Percentiles rank a stretch among this genome's conserved stretches.
Evolutionary conservation across 1,140 invertebrate genomes (phyloP).

Genomic region (Chlorops oryzae): DNA sequence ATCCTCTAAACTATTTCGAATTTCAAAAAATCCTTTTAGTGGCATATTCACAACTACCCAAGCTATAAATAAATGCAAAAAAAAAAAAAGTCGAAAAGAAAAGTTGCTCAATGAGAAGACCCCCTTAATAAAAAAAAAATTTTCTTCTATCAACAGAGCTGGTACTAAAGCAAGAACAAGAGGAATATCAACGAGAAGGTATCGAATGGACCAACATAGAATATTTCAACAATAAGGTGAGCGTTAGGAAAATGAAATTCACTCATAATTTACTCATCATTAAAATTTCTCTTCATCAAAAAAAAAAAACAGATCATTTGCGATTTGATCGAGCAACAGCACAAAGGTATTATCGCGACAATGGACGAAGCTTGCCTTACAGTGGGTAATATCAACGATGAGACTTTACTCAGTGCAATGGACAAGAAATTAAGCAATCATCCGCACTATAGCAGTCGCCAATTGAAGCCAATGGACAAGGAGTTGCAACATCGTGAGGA

Average conservation of each 20-base stretch:
- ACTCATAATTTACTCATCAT: not conserved
- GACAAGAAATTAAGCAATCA: conserved; percentile 81
- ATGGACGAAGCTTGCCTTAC: conserved; percentile 93
- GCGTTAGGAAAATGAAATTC: not conserved
- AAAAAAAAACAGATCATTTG: conserved; percentile 64
- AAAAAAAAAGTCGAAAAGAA: no score
- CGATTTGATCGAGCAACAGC: conserved; percentile 83
- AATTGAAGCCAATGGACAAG: conserved; percentile 75
- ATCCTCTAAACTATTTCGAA: no score
- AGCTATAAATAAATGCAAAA: no score
- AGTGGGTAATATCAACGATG: conserved; percentile 87
- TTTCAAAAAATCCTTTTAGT: no score
- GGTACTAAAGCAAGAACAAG: conserved; percentile 92
- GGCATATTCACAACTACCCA: no score
- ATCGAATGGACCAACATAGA: conserved; percentile 87
- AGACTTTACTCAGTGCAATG: conserved; percentile 88
- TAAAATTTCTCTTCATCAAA: not conserved
- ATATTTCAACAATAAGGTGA: conserved; percentile 83
- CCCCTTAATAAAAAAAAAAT: no score
- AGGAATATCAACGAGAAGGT: conserved; percentile 88
- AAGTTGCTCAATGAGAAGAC: no score
- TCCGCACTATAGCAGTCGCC: conserved; percentile 84
- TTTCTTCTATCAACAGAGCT: conserved; percentile 58
- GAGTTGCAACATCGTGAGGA: conserved; percentile 72
- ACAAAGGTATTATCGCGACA: conserved; percentile 86